Conservation (phyloP, 2,797 vertebrate genomes). For the Valencia hispanica region DNA sequence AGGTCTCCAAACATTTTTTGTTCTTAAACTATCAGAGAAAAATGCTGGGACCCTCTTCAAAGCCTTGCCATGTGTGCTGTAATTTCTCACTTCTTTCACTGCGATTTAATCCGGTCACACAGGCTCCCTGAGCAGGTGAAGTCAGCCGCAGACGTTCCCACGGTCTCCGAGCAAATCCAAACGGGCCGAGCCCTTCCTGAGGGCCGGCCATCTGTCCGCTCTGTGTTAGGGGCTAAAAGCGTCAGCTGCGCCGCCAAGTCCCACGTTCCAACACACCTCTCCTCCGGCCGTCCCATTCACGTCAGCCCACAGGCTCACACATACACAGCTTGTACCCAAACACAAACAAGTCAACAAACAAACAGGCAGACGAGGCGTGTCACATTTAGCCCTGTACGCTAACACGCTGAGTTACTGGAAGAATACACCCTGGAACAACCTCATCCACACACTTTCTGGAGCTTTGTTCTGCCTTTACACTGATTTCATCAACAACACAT, state of each 20-base stretch:
- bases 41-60: constrained; percentile 22
- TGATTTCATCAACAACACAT: constrained; percentile 77
- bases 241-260: constrained; percentile 84
- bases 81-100: constrained; percentile 73
- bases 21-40: constrained; percentile 24
- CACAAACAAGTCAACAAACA: constrained; percentile 74
- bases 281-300: constrained; percentile 62
- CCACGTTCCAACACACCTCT: constrained; percentile 85
- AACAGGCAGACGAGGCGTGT: constrained; percentile 53
- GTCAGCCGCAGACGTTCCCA: constrained; percentile 86
- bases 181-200: constrained; percentile 80
- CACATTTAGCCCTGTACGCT: too few relatives aligned
- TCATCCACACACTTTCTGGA: constrained; percentile 6
- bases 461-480: too few relatives aligned
- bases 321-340: constrained; percentile 64
- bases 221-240: constrained; percentile 78
- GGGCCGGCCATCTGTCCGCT: constrained; percentile 85
- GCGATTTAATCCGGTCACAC: constrained; percentile 80
- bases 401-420: too few relatives aligned
- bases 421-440: background rate
- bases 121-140: constrained; percentile 83
- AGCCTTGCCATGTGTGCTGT: constrained; percentile 48
- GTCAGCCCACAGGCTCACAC: constrained; percentile 32
- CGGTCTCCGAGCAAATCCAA: constrained; percentile 82
- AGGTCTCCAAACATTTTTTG: constrained; percentile 15